Evolutionary conservation across 2,888 invertebrate species (phyloP), one percentile per base, ranked within the genome.

Genomic region (Diloba caeruleocephala): DNA sequence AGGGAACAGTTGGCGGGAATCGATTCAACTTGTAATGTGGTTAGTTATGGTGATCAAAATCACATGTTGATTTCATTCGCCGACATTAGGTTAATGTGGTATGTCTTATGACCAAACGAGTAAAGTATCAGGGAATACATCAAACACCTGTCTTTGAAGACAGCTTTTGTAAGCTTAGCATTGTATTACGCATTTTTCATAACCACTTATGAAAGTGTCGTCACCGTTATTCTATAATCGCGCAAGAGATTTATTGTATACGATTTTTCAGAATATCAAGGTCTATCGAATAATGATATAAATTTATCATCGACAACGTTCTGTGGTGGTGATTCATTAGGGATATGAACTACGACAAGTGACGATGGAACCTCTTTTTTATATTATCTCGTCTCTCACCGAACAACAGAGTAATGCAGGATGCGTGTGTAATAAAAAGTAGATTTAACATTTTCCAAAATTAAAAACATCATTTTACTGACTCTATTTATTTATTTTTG

Each of bases 1-100:
- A 70, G 69, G 75, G 84, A 89, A 90, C 92, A 92, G 88, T 92
- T 92, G 92, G 89, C 80, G 76, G 81, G 80, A 80, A 87, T 84
- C 86, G 85, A 85, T 84, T 78, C 72, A 61, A 78, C 78, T 84
- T 80, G 86, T 91, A 88, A 90, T 87, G 90, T 79, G 90, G 91
- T 92, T 92, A 88, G 92, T 81, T 88, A 90, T 87, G 92, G 90
- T 85, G 86, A 90, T 92, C 91, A 89, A 81, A 89, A 88, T 92
- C 92, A 91, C 85, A 91, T 92, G 91, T 88, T 83, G 81, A 78
- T 82, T 85, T 80, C 74, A 79, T 79, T 73, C 67, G 63, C 70
- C 63, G 63, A 78, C 76, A 78, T 82, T 79, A 76, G 64, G 61
- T 76, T 70, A 66, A 75, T 70, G 71, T 70, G 63, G 61, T 67